Base-by-base conservation (phyloP, 2,888 invertebrate genomes). In the Macrosoma leucophasiata region DNA sequence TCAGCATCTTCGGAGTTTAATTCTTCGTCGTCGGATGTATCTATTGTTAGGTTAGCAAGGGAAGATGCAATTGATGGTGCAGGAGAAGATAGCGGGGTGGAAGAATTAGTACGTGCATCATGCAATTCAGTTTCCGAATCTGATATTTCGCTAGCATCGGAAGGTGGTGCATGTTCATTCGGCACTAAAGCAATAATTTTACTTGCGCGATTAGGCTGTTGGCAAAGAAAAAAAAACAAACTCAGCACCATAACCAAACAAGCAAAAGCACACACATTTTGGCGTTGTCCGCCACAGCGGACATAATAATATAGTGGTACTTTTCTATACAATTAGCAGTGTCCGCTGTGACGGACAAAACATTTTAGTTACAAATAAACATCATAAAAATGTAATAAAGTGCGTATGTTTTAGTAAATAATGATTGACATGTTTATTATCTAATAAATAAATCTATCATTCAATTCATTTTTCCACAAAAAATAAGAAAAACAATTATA, bases 1-100 rank as follows among this genome's bases (percentile, higher is more conserved):
- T 31, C 30, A 36, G 36, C 36, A 31, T 36, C 28, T 31, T 36
- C 36, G 19, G 27, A 27, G 19, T 36, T 15, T 36, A 20, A n/a
- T n/a, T 31, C 28, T 36, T 36, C 36, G 14, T 36, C 23, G 23
- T 31, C 28, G 24, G 31, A 31, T 25, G 1, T 13, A 18, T 29
- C 13, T n/a, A 11, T 21, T 21, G 21, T 21, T 21, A 21, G 11
- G 11, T 21, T 21, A 21, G 21, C 21, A 21, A 21, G 11, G 21
- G 21, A 21, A 21, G 21, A 21, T 21, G 21, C 21, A 21, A 21
- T 21, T 11, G 21, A 21, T 21, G 21, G 21, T 21, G 21, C 21
- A 21, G 21, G 21, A 21, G 21, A 21, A 21, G 21, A 21, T 11
- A 12, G 21, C 11, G 11, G 10, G 21, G 21, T 21, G 21, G 11